A percentile compares a stretch with the other conserved stretches of the same genome.
These are phyloP conservation scores for Lasiurus cinereus DNA, from an alignment of 2,113 vertebrate species.

Conservation along the genomic window DNA sequence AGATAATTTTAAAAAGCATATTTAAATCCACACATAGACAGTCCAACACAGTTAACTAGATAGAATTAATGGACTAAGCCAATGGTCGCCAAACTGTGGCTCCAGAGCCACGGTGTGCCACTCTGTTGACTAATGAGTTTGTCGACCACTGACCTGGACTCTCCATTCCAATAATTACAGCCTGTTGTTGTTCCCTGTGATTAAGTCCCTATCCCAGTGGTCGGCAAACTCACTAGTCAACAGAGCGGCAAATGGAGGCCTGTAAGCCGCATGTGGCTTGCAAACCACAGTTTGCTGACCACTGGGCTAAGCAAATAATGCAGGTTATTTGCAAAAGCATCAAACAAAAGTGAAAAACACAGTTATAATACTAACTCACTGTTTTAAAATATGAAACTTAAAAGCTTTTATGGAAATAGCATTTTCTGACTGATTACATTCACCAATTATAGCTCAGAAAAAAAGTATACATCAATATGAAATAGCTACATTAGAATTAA, in stretches of 20 bases:
- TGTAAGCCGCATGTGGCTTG: too few species aligned
- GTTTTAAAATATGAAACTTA: background rate
- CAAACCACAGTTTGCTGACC: too few species aligned
- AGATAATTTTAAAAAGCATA: constrained; percentile 78
- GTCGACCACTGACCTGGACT: too few species aligned
- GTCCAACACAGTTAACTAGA: constrained; percentile 69
- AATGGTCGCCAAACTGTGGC: too few species aligned
- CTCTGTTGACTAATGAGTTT: too few species aligned
- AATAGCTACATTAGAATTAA: constrained; percentile 52
- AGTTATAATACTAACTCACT: constrained; percentile 19
- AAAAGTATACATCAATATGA: background rate
- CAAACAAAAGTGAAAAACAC: constrained; percentile 29
- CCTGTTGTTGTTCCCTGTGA: too few species aligned
- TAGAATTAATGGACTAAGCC: constrained; percentile 70
- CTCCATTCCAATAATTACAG: too few species aligned
- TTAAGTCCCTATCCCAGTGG: too few species aligned
- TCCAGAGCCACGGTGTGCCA: too few species aligned
- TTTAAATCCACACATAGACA: constrained; percentile 70
- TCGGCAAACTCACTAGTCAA: too few species aligned
- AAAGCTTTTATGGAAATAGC: background rate
- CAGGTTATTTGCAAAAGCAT: constrained; percentile 39
- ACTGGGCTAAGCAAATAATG: constrained; percentile 28
- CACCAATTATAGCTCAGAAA: constrained; percentile 19
- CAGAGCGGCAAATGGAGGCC: too few species aligned
- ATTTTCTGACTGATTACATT: constrained; percentile 16